Conservation (phyloP, 2,797 vertebrate genomes). For the Pseudotriccus pelzelni region DNA sequence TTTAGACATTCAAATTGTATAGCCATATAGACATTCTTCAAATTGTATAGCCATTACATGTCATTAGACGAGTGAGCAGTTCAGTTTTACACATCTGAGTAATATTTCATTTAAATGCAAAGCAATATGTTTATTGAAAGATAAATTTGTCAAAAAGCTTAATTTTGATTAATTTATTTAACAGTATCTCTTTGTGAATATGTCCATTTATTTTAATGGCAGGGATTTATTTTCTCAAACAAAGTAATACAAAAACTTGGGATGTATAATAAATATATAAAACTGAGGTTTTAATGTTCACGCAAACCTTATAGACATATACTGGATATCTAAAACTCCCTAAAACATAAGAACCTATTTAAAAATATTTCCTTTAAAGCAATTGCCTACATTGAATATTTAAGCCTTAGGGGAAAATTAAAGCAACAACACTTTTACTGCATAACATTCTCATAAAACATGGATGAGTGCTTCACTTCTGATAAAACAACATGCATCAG, state of each 20-base stretch:
- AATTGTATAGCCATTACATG: neutral
- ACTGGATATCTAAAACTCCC: neutral
- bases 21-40: neutral
- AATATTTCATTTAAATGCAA: neutral
- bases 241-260: neutral
- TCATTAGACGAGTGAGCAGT: neutral
- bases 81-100: neutral
- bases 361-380: conserved; percentile 23
- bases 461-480: neutral
- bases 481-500: neutral
- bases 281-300: neutral
- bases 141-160: neutral
- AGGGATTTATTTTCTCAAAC: neutral
- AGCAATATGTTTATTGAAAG: neutral
- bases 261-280: neutral
- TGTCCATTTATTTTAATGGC: neutral
- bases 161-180: neutral
- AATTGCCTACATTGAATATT: conserved; percentile 11
- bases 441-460: neutral
- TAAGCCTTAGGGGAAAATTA: conserved; percentile 38
- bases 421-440: neutral
- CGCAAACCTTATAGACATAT: neutral
- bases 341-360: conserved; percentile 12
- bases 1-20: neutral
- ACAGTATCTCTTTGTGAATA: neutral